phyloP scores from a whole-genome alignment of 1,140 invertebrate genomes.

The Portunus trituberculatus region DNA sequence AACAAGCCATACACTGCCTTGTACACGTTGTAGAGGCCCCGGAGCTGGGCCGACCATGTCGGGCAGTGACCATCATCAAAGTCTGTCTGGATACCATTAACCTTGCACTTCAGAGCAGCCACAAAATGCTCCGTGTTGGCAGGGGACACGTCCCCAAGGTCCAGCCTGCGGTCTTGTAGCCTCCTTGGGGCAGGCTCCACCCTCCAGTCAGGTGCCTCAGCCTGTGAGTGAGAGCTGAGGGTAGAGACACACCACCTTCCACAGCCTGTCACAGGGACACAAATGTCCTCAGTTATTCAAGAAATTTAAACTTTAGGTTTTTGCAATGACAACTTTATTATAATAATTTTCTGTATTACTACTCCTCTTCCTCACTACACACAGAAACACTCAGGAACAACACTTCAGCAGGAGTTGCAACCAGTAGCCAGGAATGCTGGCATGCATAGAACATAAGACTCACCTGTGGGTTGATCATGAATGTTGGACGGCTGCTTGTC shows the following conservation, averaged over 20 bases:
- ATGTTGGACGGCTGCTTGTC: constrained; percentile 48
- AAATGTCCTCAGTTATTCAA: too few relatives aligned
- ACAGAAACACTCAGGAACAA: too few relatives aligned
- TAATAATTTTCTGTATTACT: too few relatives aligned
- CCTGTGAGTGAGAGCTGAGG: background rate
- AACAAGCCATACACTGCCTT: constrained; percentile 83
- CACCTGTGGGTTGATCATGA: constrained; percentile 52
- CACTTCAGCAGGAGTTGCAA: too few relatives aligned
- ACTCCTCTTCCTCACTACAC: too few relatives aligned
- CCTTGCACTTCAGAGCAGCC: constrained; percentile 55
- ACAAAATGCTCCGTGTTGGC: constrained; percentile 65
- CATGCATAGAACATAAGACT: background rate
- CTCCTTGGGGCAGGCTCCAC: constrained; percentile 59
- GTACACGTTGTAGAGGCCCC: constrained; percentile 85
- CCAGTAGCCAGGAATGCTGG: too few relatives aligned
- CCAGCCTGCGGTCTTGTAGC: constrained; percentile 25
- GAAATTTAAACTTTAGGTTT: too few relatives aligned
- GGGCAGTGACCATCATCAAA: constrained; percentile 89
- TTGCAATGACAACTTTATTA: too few relatives aligned
- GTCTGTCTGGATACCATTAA: constrained; percentile 81
- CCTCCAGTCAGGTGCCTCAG: constrained; percentile 40
- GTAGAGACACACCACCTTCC: too few relatives aligned
- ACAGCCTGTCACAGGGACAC: too few relatives aligned
- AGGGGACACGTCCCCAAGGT: constrained; percentile 69
- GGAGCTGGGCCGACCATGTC: constrained; percentile 86